Evolutionary conservation across 2,888 invertebrate species (phyloP), one percentile per base, ranked within the genome.

Genomic region (Calameuta filiformis): DNA sequence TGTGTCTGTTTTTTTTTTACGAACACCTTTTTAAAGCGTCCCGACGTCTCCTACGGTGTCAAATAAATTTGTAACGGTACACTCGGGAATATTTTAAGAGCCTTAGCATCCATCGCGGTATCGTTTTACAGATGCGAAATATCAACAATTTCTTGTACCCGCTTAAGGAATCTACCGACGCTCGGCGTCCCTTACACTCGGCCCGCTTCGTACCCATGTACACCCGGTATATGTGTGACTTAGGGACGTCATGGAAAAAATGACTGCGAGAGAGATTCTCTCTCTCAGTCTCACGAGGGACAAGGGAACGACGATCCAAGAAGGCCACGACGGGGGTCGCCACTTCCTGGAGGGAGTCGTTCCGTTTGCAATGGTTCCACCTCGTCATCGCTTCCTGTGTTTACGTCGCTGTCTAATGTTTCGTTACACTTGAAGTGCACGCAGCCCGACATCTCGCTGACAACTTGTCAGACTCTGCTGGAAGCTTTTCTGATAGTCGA

Each of bases 381-480:
- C 76, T 82, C 80, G 81, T 80, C 83, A 79, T 82, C 83, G 84
- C 82, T 86, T 86, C 86, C 86, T 86, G 86, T 86, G 86, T 86
- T 86, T 86, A 87, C 86, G 82, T 76, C 86, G 83, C 79, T 76
- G 77, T 82, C 85, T 81, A 82, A 83, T 84, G 82, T 83, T 81
- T 83, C 82, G 84, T 84, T 81, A 83, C 82, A 80, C 82, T 83
- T 83, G 83, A 77, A 85, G 84, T 81, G 80, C 82, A 79, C 73
- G 73, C 76, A 40, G 76, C 76, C 79, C 71, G 85, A 83, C 83
- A 82, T 82, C 79, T 81, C 81, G 85, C 85, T 87, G 89, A 89
- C 89, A 85, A 87, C 82, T 84, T 87, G 89, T 89, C 87, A 88
- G 86, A 81, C 83, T 83, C 77, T 3, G 73, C 76, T 81, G 73